A percentile compares a stretch with the other conserved stretches of the same genome.
These are phyloP conservation scores for Actinia tenebrosa DNA, from an alignment of 64 coral and sea anemone species.

Conservation along the genomic window DNA sequence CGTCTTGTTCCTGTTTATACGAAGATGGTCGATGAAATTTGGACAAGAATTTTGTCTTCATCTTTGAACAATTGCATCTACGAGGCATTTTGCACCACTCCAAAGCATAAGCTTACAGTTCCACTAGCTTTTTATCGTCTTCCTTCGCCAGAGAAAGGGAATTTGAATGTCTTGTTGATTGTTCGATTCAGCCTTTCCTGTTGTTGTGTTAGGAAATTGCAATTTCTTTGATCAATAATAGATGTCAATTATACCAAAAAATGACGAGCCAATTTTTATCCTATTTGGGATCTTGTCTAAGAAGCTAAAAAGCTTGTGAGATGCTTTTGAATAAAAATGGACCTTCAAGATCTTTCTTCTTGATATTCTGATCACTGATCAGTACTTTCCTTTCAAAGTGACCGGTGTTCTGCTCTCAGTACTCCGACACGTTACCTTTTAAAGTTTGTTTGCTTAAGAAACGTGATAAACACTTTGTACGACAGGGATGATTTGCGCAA, in stretches of 20 bases:
- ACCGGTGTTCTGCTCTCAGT: background rate
- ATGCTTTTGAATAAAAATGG: too few species aligned
- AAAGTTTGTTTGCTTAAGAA: conserved; percentile 5
- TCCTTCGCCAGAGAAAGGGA: background rate
- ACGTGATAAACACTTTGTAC: background rate
- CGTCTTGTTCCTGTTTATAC: background rate
- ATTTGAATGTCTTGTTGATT: too few species aligned
- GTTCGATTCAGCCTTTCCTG: background rate
- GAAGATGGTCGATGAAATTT: background rate
- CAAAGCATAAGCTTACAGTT: background rate
- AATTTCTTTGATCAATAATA: background rate
- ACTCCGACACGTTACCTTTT: background rate
- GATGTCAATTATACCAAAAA: background rate
- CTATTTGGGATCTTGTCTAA: background rate
- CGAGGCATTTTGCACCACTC: background rate
- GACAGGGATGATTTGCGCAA: background rate
- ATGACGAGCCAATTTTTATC: background rate
- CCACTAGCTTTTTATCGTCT: background rate
- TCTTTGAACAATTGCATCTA: background rate
- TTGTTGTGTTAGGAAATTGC: background rate
- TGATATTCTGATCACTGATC: background rate
- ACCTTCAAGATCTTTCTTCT: background rate
- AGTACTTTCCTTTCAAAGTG: background rate
- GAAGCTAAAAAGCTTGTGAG: background rate
- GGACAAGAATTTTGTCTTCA: background rate